A percentile compares a stretch with the other conserved stretches of the same genome.
Evolutionary conservation across 1,140 invertebrate species (phyloP).

Genomic region (Lasaia peninsularis): DNA sequence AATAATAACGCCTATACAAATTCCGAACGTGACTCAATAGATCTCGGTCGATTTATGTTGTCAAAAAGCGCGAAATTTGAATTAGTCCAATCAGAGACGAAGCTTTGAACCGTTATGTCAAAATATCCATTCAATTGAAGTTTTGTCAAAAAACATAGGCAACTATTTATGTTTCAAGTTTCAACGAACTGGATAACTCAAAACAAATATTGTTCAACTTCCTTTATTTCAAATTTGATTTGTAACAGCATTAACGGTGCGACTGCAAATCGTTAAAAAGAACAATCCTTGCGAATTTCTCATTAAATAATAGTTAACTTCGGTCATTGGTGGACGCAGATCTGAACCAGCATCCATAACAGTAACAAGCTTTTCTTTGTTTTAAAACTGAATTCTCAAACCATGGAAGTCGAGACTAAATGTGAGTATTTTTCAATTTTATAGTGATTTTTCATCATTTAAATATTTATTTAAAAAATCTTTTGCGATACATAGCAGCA

Average conservation of each 20-base stretch:
- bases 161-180: constrained; percentile 24
- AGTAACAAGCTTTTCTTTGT: constrained; percentile 32
- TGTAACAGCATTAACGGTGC: constrained; percentile 59
- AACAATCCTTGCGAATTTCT: constrained; percentile 28
- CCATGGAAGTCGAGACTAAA: constrained; percentile 66
- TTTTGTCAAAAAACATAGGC: too few species aligned
- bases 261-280: constrained; percentile 38
- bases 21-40: constrained; percentile 22
- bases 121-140: constrained; percentile 29
- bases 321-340: constrained; percentile 38
- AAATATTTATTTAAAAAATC: too few species aligned
- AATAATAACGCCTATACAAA: too few species aligned
- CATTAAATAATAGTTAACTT: constrained; percentile 35
- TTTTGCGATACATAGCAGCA: too few species aligned
- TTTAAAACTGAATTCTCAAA: constrained; percentile 31
- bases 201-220: constrained; percentile 40
- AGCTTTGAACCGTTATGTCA: constrained; percentile 47
- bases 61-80: constrained; percentile 49
- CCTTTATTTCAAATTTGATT: constrained; percentile 44
- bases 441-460: not conserved
- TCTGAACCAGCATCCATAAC: constrained; percentile 17
- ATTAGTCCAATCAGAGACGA: constrained; percentile 45
- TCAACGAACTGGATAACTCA: constrained; percentile 9
- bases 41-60: constrained; percentile 52
- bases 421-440: constrained; percentile 46